A percentile compares a stretch with the other conserved stretches of the same genome.
These are phyloP conservation scores for Caenorhabditis sp. DNA, from an alignment of 2,888 invertebrate genomes.

Conservation along the genomic window DNA sequence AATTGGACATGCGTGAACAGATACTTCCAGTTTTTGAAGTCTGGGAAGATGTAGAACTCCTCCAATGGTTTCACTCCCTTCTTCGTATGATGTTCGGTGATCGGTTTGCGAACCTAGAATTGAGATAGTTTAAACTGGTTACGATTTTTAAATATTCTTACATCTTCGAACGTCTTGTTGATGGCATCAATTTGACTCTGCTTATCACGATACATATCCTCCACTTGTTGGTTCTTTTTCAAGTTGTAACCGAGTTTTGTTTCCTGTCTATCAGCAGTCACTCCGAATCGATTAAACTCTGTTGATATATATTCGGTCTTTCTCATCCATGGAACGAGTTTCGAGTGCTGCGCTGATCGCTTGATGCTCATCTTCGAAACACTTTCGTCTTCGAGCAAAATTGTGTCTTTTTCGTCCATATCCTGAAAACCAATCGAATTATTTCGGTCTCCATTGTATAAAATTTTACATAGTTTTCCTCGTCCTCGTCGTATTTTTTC, in stretches of 20 bases:
- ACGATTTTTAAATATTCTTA: constrained; percentile 84
- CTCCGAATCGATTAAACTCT: constrained; percentile 97
- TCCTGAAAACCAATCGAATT: constrained; percentile 14
- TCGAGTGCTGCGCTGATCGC: constrained; percentile 93
- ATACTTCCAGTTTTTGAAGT: constrained; percentile 97
- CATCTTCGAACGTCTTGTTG: constrained; percentile 96
- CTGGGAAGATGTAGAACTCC: constrained; percentile 92
- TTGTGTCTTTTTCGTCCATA: constrained; percentile 67
- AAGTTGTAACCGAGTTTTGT: constrained; percentile 98
- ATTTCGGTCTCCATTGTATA: neutral
- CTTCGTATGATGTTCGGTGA: constrained; percentile 93
- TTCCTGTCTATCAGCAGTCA: constrained; percentile 96
- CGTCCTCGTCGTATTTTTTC: constrained; percentile 88
- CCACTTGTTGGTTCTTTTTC: constrained; percentile 87
- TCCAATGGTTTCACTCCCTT: constrained; percentile 95
- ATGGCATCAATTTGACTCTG: constrained; percentile 98
- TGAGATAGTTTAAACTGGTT: neutral
- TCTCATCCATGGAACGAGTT: constrained; percentile 97
- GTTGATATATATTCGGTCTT: constrained; percentile 99
- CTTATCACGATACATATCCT: constrained; percentile 95
- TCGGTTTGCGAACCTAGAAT: constrained; percentile 85
- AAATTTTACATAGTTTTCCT: constrained; percentile 19
- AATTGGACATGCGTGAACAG: constrained; percentile 97
- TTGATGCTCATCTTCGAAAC: constrained; percentile 44
- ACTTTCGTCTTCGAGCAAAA: constrained; percentile 71